Percentiles rank a stretch among this genome's conserved stretches.
These are phyloP conservation scores for Smutsia temminckii DNA, from an alignment of 2,797 vertebrate species.

Conservation along the genomic window DNA sequence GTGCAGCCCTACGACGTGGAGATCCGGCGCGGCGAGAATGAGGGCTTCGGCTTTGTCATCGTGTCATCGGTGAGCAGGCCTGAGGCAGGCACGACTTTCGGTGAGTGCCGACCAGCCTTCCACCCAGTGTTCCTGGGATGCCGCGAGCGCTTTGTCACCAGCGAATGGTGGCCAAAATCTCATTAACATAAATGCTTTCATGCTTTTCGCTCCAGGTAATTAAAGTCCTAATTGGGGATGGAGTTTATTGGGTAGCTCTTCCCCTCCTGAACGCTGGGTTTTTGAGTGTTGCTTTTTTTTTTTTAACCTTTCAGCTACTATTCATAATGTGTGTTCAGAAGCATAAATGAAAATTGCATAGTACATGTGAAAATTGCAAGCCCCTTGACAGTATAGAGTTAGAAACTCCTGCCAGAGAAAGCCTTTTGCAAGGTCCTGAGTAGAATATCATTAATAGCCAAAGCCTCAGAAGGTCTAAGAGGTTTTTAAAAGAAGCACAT, in stretches of 20 bases:
- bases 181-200: neutral
- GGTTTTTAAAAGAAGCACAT: neutral
- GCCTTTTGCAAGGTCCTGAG: neutral
- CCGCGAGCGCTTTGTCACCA: fast-evolving
- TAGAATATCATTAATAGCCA: neutral
- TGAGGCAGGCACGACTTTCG: conserved; percentile 96
- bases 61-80: conserved; percentile 97
- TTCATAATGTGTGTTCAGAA: neutral
- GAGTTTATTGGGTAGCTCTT: conserved; percentile 35
- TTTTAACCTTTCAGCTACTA: neutral
- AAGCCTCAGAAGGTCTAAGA: neutral
- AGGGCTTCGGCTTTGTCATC: conserved; percentile 98
- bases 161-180: neutral
- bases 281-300: neutral
- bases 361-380: neutral
- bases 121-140: fast-evolving
- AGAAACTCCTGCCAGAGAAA: neutral
- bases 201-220: neutral
- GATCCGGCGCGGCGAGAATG: conserved; percentile 95
- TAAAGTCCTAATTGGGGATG: conserved; percentile 29
- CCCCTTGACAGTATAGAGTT: neutral
- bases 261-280: conserved; percentile 35
- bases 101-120: conserved; percentile 84
- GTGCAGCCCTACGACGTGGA: conserved; percentile 97
- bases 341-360: neutral